Evolutionary conservation across 2,113 vertebrate genomes (phyloP), one percentile per base, ranked within the genome.

Genomic region (Melanerpes formicivorus): DNA sequence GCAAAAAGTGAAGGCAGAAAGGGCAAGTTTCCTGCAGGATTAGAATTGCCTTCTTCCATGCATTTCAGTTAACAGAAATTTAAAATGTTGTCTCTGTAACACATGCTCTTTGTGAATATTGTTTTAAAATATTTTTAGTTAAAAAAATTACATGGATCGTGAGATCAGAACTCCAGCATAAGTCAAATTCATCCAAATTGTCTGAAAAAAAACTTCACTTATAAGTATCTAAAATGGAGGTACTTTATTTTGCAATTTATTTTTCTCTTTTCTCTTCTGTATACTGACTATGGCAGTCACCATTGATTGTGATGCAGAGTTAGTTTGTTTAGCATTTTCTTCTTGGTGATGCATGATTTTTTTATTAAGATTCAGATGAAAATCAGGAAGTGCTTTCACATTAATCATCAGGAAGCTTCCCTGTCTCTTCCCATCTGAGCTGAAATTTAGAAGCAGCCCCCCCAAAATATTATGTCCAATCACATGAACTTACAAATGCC

Each of bases 191-290:
- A 73, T 58, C 60, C 26, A 55, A 80, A 58, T 15, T 67, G 2
- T 6, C 22, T 6, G 79, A 90, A 62, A 62, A 52, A 4, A 0
- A 0, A 11, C 5, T 80, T 67, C 2, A 14, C 15, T 80, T 90
- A 11, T 77, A 7, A 64, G 8, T 30, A 80, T 84, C 4, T 40
- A 73, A 87, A 80, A 64, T n/a, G 1, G 48, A 54, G 13, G 3
- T 19, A 37, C 4, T 26, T 65, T 80, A 44, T 30, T 84, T 59
- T 76, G 19, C n/a, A 15, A 4, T 12, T 71, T 69, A 1, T 26
- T 86, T 1, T 32, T 71, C 14, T 44, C 52, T 18, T 64, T 60
- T 13, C 52, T 18, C 59, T 60, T 13, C 21, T n/a, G 3, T 60
- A 34, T 29, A 32, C 4, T 22, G 44, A 25, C 6, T 25, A 60